phyloP scores from a whole-genome alignment of 2,113 vertebrate genomes.

The Malurus cyaneus region DNA sequence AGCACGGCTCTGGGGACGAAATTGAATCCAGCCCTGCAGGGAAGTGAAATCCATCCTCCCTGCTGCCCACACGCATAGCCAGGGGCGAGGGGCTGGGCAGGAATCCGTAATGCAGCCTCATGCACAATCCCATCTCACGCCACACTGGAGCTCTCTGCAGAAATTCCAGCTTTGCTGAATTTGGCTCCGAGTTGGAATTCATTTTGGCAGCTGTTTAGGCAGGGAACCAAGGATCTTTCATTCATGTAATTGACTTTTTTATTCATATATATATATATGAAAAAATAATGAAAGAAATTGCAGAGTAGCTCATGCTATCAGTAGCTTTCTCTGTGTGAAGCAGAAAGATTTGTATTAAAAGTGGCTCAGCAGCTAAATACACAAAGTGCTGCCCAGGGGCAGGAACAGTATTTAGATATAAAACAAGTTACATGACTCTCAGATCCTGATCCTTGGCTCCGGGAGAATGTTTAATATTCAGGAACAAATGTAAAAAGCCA shows the following conservation, averaged over 20 bases:
- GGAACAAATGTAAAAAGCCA: background rate
- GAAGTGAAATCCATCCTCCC: background rate
- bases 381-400: conserved; percentile 12
- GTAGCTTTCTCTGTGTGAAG: background rate
- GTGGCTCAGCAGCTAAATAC: background rate
- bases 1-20: background rate
- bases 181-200: conserved; percentile 43
- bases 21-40: background rate
- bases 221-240: conserved; percentile 51
- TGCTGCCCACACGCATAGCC: background rate
- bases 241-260: conserved; percentile 60
- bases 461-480: background rate
- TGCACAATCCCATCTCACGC: background rate
- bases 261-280: background rate
- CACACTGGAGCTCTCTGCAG: conserved; percentile 18
- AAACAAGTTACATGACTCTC: background rate
- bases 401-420: background rate
- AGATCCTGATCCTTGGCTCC: background rate
- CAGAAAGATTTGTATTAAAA: background rate
- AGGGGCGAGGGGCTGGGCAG: background rate
- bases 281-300: conserved; percentile 34
- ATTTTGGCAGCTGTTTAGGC: conserved; percentile 61
- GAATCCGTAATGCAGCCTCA: background rate
- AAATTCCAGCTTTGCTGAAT: conserved; percentile 23
- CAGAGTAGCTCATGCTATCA: background rate